Base-by-base conservation (phyloP, 2,888 invertebrate genomes). In the Epicampocera succincta region DNA sequence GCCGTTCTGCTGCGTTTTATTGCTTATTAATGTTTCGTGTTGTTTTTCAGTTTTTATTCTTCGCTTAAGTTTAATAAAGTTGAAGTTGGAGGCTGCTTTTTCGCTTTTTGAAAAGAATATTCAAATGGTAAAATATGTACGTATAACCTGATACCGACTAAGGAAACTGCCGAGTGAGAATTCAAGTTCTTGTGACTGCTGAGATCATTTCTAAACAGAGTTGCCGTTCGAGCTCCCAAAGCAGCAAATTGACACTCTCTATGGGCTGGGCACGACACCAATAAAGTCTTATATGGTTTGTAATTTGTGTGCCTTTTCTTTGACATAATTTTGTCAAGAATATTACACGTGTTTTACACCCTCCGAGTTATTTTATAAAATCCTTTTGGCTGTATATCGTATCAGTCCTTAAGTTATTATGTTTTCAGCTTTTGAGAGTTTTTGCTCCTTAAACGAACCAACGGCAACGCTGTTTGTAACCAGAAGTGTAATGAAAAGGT, bases 101-200 rank as follows among this genome's bases (percentile, higher is more conserved):
- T 46, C 69, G 75, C 71, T 68, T 42, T 66, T 77, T 73, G n/a
- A 77, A 63, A 33, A 38, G n/a, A 11, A 11, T 25, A 17, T 17
- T 33, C 12, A 15, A 33, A 13, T 9, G 19, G 19, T 38, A 56
- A 1, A n/a, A n/a, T n/a, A n/a, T n/a, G n/a, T n/a, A n/a, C n/a
- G n/a, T 8, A 58, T 15, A 52, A 75, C 44, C 40, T 50, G 50
- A 68, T 60, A 66, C 42, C 9, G 3, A 6, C 1, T 9, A 58
- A 58, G 17, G 6, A 13, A 40, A 56, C 33, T 33, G 3, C 33
- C 8, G 2, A 3, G 1, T 33, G 33, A 8, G 33, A 8, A 29
- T 48, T 25, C n/a, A 29, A 40, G 17, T 17, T 40, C 21, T 6
- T 46, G 13, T 13, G 25, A 17, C 29, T 58, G 48, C 19, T 21